A percentile compares a stretch with the other conserved stretches of the same genome.
phyloP scores from a whole-genome alignment of 2,888 invertebrate genomes.

The Drosophila acutilabella region DNA sequence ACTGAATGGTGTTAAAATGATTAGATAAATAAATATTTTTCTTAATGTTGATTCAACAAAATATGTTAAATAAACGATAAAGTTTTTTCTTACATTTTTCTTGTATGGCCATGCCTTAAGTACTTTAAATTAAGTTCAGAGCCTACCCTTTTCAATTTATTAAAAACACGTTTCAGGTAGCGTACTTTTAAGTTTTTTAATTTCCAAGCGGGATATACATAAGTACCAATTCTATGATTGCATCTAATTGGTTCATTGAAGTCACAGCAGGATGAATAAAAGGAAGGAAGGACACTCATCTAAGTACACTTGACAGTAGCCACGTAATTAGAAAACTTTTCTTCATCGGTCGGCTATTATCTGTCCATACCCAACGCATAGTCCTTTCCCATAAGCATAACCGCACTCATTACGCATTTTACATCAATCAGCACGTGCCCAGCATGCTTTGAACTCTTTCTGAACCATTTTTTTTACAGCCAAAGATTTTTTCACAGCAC shows the following conservation, averaged over 20 bases:
- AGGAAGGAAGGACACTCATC: conserved; percentile 15
- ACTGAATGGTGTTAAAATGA: too few species aligned
- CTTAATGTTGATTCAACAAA: too few species aligned
- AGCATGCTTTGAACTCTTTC: conserved; percentile 69
- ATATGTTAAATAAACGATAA: too few species aligned
- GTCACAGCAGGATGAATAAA: conserved; percentile 4
- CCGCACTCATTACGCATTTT: conserved; percentile 78
- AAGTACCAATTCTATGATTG: conserved; percentile 18
- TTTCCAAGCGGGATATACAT: not conserved
- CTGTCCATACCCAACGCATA: conserved; percentile 34
- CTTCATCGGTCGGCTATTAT: conserved; percentile 55
- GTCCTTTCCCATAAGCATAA: conserved; percentile 50
- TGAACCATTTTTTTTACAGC: conserved; percentile 19
- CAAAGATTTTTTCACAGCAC: conserved; percentile 15
- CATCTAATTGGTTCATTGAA: conserved; percentile 43
- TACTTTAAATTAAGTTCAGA: not conserved
- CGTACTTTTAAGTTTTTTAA: not conserved
- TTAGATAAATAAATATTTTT: too few species aligned
- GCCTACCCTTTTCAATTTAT: not conserved
- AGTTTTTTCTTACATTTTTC: too few species aligned
- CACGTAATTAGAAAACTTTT: conserved; percentile 70
- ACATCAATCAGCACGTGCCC: conserved; percentile 79
- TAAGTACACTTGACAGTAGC: conserved; percentile 33
- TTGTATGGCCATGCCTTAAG: too few species aligned
- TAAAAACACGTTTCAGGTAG: not conserved